Evolutionary conservation across 2,113 vertebrate genomes (phyloP), one percentile per base, ranked within the genome.

Genomic region (Platysternon megacephalum): DNA sequence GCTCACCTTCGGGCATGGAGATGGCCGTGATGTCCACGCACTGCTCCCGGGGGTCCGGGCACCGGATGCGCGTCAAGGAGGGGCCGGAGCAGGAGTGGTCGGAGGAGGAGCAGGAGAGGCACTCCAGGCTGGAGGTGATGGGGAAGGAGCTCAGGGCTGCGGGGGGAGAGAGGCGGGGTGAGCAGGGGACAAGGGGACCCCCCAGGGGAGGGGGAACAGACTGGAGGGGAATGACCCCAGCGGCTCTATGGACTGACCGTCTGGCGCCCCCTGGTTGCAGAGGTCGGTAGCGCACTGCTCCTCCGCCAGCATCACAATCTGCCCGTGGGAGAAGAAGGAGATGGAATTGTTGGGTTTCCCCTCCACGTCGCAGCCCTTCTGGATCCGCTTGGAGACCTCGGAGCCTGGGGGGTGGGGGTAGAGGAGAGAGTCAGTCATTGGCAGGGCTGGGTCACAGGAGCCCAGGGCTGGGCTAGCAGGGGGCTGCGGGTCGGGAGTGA

Each of bases 21-120:
- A 87, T 78, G 44, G 79, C 58, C 2, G 52, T 52, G 79, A 91
- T 87, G 53, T 91, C 90, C 44, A 91, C 53, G 26, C 90, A 91
- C 10, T n/a, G n/a, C 24, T 87, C 85, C 65, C 46, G 32, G 5
- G 68, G 90, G 22, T 48, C 48, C 21, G 17, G 11, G 8, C 90
- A 91, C 3, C 8, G 35, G 65, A 91, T 81, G 6, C 2, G 28
- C 29, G 5, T 2, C 16, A 51, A 28, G 22, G 19, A 44, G 53
- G 84, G 13, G 13, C 42, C 51, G 53, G 19, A 44, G 22, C 90
- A 91, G 39, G 65, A 78, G 52, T 52, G 16, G 39, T 87, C 90
- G 10, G 85, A 28, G 26, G 85, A 24, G 21, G 35, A 7, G 44
- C 90, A 91, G 11, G 90, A 78, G 51, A 87, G 44, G 68, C 90